These are phyloP conservation scores for Linyphia triangularis DNA, from an alignment of 2,888 invertebrate genomes.

Conservation along the genomic window DNA sequence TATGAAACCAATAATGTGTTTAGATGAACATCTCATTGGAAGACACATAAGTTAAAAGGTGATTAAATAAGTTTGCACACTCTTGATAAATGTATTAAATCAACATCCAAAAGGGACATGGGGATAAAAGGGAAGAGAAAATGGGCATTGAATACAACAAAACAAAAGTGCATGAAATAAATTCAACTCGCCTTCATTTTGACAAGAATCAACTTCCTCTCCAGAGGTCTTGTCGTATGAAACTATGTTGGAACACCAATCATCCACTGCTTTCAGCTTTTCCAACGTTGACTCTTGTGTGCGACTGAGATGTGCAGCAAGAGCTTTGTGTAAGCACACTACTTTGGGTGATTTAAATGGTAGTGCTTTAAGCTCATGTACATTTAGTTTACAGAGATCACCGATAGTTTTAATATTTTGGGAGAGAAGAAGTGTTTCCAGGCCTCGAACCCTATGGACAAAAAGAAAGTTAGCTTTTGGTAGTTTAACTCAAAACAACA, in stretches of 20 bases:
- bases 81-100: no score
- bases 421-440: slow-evolving; percentile 58
- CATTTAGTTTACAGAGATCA: slow-evolving; percentile 68
- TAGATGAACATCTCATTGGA: no score
- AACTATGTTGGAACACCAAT: not conserved
- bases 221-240: not conserved
- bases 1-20: no score
- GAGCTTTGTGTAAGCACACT: slow-evolving; percentile 44
- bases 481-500: not conserved
- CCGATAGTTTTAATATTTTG: slow-evolving; percentile 71
- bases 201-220: not conserved
- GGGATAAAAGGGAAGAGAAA: no score
- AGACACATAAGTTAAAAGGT: no score
- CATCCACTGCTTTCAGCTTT: slow-evolving; percentile 29
- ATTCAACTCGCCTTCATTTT: not conserved
- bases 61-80: no score
- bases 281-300: slow-evolving; percentile 20
- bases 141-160: no score
- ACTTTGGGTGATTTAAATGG: slow-evolving; percentile 75
- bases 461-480: not conserved
- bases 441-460: slow-evolving; percentile 50
- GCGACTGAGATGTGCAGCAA: slow-evolving; percentile 14
- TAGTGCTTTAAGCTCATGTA: slow-evolving; percentile 61
- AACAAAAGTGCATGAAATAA: no score
- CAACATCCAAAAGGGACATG: no score